Base-by-base conservation (phyloP, 2,113 vertebrate species). In the Xenotilapia flavipinnis region DNA sequence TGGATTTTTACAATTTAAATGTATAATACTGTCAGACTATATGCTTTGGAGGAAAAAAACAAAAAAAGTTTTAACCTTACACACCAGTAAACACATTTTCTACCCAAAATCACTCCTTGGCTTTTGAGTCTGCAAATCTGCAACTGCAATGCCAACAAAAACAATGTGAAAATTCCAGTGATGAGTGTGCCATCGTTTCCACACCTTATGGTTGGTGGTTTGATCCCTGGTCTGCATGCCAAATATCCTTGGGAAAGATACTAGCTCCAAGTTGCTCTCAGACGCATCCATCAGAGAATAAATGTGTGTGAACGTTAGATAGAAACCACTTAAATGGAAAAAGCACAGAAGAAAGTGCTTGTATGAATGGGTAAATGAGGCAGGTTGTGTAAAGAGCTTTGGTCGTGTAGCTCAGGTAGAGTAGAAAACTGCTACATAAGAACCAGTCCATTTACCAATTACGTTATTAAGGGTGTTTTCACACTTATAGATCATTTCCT, bases 121-220 rank as follows among this genome's bases (percentile, higher is more conserved):
- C 28, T 80, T 56, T n/a, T 53, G 58, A 28, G 40, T 17, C 88
- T 85, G 82, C 28, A 15, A 38, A 86, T 86, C 38, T 83, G 45
- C 4, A 7, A 54, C 62, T 80, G 79, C 26, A 82, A 6, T 21
- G 80, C 80, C 82, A 92, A 85, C 5, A 82, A 53, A 86, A 89
- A 88, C 84, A 88, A 36, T 75, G 81, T 79, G 38, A 85, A 86
- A 45, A 65, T 85, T 87, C 73, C 75, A 80, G 56, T 53, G 60
- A 85, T 82, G 58, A 73, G 31, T 80, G 73, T 77, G n/a, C 79
- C 65, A 56, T 79, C n/a, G n/a, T 62, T 79, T 85, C 75, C n/a
- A 15, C 33, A 60, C 75, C 49, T 77, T 84, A 40, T 84, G 33
- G 60, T 38, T 65, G 60, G 60, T 65, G 19, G 19, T 38, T 65